Base-by-base conservation (phyloP, 2,888 invertebrate genomes). In the Blera fallax region DNA sequence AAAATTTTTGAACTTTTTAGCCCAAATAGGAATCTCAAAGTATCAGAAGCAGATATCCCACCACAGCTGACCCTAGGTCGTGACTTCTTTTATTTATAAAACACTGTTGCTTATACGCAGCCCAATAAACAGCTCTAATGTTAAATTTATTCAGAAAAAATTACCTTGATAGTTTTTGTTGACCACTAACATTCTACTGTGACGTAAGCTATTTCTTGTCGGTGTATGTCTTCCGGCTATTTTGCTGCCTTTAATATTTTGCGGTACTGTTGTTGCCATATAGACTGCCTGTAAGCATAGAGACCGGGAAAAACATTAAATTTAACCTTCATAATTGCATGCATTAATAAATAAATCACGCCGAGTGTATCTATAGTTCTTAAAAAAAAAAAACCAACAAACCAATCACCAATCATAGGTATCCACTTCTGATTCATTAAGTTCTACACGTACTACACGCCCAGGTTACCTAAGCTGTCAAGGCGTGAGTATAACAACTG, bases 181-280 rank as follows among this genome's bases (percentile, higher is more conserved):
- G 90, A 95, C 93, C 21, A 95, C 95, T 87, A 95, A 94, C 95
- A 95, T 95, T 87, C 95, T 93, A 90, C 95, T 95, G 89, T 95
- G 95, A 87, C 95, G 92, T 87, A 95, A 92, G 89, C 95, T 95
- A 90, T 94, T 95, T 89, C 95, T 93, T 24, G 95, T 95, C 60
- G 95, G 95, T 16, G 94, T 94, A 90, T 95, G 95, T 84, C 95
- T 93, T 62, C 94, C 94, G 45, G 94, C 94, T 87, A 95, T 94
- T 90, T 94, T 94, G 87, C 93, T 93, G 24, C 93, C 93, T 67
- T 94, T 94, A 88, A 95, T 93, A 91, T 95, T 95, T 90, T 95
- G 95, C 67, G 95, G 95, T 82, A 95, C 95, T 5, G 95, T 95
- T 37, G 95, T 95, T 60, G 90, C 89, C 92, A 92, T 92, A 69